These are phyloP conservation scores for Bombus cullumanus DNA, from an alignment of 1,140 invertebrate species.

Conservation along the genomic window DNA sequence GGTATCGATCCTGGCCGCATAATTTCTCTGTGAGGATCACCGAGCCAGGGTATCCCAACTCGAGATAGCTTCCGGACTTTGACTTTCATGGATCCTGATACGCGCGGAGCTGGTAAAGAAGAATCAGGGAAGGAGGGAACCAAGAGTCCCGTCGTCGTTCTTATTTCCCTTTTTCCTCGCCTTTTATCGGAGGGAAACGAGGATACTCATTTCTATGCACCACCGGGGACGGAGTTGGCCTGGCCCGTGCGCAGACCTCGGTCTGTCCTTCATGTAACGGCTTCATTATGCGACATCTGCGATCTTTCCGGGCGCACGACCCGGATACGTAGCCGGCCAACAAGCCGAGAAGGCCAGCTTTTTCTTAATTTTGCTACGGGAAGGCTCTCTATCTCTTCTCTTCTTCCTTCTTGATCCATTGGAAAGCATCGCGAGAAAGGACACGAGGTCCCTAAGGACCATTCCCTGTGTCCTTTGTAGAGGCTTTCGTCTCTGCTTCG, in stretches of 20 bases:
- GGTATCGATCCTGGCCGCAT: constrained; percentile 1
- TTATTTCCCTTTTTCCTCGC: constrained; percentile 43
- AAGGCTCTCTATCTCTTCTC: not conserved
- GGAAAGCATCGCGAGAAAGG: not conserved
- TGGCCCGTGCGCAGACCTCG: constrained; percentile 3
- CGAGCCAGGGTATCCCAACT: not conserved
- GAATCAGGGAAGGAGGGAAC: not conserved
- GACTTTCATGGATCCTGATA: constrained; percentile 40
- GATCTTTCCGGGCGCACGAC: constrained; percentile 51
- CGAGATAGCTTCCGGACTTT: constrained; percentile 13
- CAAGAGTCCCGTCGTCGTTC: not conserved
- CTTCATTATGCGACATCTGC: constrained; percentile 71
- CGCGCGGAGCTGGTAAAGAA: not conserved
- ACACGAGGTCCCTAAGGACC: not conserved
- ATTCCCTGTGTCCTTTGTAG: not conserved
- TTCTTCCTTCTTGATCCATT: not conserved
- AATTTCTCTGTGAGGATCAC: not conserved
- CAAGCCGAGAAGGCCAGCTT: constrained; percentile 9
- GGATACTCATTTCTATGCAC: constrained; percentile 46
- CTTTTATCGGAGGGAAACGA: constrained; percentile 31
- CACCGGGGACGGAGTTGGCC: not conserved
- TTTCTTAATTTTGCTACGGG: constrained; percentile 51
- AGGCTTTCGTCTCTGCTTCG: not conserved
- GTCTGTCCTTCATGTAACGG: constrained; percentile 62
- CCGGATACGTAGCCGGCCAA: constrained; percentile 38